Conservation (phyloP, 2,888 invertebrate species). For the Desoria tigrina region DNA sequence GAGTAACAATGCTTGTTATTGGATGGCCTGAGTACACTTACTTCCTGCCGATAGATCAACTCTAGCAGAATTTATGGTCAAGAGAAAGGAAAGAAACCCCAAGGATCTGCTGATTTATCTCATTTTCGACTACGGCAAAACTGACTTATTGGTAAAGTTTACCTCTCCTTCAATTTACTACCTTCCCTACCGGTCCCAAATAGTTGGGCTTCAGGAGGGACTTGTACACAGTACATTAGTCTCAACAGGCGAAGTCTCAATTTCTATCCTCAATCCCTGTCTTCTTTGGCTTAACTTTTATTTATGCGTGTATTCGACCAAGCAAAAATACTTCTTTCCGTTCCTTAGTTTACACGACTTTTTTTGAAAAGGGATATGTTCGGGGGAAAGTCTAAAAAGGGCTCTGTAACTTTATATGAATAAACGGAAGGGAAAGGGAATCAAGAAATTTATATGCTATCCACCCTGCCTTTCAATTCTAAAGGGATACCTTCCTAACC, state of each 20-base stretch:
- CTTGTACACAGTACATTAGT: constrained; percentile 1
- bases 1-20: too few relatives aligned
- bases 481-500: too few relatives aligned
- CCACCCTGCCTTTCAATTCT: too few relatives aligned
- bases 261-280: constrained; percentile 20
- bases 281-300: constrained; percentile 16
- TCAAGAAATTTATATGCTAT: too few relatives aligned
- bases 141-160: constrained; percentile 40
- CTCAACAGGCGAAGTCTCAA: constrained; percentile 21
- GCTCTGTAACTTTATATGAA: too few relatives aligned
- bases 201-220: neutral
- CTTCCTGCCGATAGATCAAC: constrained; percentile 31
- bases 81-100: constrained; percentile 38
- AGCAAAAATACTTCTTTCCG: constrained; percentile 12
- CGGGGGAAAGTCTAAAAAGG: too few relatives aligned
- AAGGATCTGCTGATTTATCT: constrained; percentile 46
- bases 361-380: too few relatives aligned
- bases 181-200: constrained; percentile 12
- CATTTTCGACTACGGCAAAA: constrained; percentile 36
- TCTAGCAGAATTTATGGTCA: constrained; percentile 44
- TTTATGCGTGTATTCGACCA: constrained; percentile 12
- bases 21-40: too few relatives aligned
- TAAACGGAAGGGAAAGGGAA: too few relatives aligned
- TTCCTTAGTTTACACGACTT: neutral
- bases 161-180: constrained; percentile 20